Conservation (phyloP, 2,888 invertebrate species). For the Scaptomyza parva region DNA sequence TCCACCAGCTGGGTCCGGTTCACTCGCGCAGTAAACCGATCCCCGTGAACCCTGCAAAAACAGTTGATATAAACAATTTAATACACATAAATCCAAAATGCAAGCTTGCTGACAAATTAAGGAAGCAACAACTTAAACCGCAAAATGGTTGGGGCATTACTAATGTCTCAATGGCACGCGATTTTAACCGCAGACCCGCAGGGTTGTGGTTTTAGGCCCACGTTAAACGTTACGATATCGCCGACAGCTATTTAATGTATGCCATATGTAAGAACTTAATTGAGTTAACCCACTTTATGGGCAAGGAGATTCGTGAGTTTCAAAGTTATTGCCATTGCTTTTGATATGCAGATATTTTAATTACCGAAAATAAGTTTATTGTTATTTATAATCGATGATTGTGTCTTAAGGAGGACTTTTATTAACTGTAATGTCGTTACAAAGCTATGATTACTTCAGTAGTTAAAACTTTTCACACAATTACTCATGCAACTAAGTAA, state of each 20-base stretch:
- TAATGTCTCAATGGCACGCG: conserved; percentile 60
- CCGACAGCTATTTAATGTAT: conserved; percentile 18
- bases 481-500: too few relatives aligned
- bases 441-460: background rate
- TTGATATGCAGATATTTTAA: background rate
- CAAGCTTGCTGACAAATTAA: conserved; percentile 48
- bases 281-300: conserved; percentile 20
- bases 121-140: conserved; percentile 63
- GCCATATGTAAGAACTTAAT: conserved; percentile 32
- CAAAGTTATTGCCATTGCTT: too few relatives aligned
- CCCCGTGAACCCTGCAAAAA: conserved; percentile 84
- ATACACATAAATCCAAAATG: conserved; percentile 29
- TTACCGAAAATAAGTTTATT: background rate
- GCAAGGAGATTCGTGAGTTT: background rate
- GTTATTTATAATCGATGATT: background rate
- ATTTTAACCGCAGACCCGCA: conserved; percentile 16
- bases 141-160: conserved; percentile 52
- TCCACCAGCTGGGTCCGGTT: conserved; percentile 85
- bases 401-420: background rate
- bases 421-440: background rate
- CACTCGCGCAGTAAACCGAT: conserved; percentile 85
- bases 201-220: background rate
- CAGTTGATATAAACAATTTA: conserved; percentile 14
- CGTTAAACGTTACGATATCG: conserved; percentile 36
- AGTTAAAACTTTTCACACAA: too few relatives aligned